Conservation (phyloP, 2,888 invertebrate species). For the Stegana nigrithorax region DNA sequence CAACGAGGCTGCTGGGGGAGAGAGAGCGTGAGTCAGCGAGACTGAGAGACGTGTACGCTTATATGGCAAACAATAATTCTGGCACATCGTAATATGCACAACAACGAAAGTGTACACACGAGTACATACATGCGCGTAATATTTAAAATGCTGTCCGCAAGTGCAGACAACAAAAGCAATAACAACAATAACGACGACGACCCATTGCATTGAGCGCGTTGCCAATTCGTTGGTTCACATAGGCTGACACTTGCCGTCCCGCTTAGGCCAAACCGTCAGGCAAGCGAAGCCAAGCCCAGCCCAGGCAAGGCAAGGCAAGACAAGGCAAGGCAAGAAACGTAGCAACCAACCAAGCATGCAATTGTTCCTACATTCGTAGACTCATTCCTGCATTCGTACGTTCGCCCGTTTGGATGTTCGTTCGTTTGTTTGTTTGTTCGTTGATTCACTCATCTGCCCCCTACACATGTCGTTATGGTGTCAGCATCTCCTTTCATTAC, state of each 20-base stretch:
- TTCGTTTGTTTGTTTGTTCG: neutral
- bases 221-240: neutral
- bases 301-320: too few relatives aligned
- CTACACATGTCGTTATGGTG: slow-evolving; percentile 10
- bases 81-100: slow-evolving; percentile 15
- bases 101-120: neutral
- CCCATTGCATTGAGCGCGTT: too few relatives aligned
- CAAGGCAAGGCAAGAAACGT: too few relatives aligned
- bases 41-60: neutral
- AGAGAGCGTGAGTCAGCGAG: neutral
- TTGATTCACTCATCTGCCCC: neutral
- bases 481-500: slow-evolving; percentile 19
- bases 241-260: too few relatives aligned
- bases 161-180: neutral
- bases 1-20: neutral
- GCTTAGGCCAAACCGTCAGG: too few relatives aligned
- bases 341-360: too few relatives aligned
- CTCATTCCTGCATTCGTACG: neutral
- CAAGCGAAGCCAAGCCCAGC: too few relatives aligned
- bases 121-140: neutral
- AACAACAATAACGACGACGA: too few relatives aligned
- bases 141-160: neutral
- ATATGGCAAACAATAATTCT: slow-evolving; percentile 14
- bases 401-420: neutral
- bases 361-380: too few relatives aligned